Evolutionary conservation across 2,797 vertebrate species (phyloP), one percentile per base, ranked within the genome.

Genomic region (Pipistrellus nathusii): DNA sequence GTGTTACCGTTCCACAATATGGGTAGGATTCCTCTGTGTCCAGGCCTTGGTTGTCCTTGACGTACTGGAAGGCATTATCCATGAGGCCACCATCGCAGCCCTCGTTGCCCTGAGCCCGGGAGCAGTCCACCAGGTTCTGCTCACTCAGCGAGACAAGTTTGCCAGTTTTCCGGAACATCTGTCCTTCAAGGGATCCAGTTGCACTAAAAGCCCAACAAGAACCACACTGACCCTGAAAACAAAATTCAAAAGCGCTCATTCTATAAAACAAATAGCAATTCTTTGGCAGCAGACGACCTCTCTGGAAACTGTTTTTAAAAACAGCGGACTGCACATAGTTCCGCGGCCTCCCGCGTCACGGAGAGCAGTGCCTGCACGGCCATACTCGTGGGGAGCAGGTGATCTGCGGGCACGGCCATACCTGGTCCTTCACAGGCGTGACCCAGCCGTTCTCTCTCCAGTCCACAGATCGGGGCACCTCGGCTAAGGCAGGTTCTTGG

Each of bases 191-290:
- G 53, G 99, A 98, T 3, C 99, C 99, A 0, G 99, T 99, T 73
- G 99, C 98, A 93, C 99, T 99, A 97, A 99, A 99, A 55, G 99
- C 99, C 99, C 99, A 99, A 98, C 99, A 99, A 48, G 99, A 99
- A 23, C 99, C 99, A 93, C 99, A 99, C 1, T 98, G 97, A 93
- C 99, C 99, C 99, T 99, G 96, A 76, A 72, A 46, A 86, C n/a
- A 30, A 35, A 92, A 96, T 53, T 8, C 38, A 25, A 77, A 91
- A 55, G 12, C 1, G 14, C 11, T 88, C 41, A 80, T 80, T 53
- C 7, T 25, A 81, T 5, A 76, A 90, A 87, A 76, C 23, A 78
- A 90, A 48, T 1, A 87, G 27, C 23, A 69, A 73, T 27, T 81
- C 32, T 62, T 78, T 62, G 75, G 76, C 48, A 77, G 68, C 6